Conservation (phyloP, 2,888 invertebrate species). For the Philopedon plagiatum region DNA sequence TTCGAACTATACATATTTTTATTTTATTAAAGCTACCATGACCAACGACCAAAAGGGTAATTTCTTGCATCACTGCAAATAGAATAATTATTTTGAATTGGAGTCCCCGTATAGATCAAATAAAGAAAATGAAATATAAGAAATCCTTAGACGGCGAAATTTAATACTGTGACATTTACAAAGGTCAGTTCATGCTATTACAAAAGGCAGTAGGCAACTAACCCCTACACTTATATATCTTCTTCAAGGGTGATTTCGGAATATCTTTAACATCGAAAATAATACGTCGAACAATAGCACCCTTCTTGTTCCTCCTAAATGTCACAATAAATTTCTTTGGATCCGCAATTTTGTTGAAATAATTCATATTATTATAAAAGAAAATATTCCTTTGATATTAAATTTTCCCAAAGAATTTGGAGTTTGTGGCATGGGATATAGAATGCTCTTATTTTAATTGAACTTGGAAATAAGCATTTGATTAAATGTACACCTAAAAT, state of each 20-base stretch:
- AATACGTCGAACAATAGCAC: constrained; percentile 54
- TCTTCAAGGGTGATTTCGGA: constrained; percentile 63
- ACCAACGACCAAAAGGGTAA: too few species aligned
- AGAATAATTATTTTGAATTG: too few species aligned
- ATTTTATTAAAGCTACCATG: too few species aligned
- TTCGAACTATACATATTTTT: too few species aligned
- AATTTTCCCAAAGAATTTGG: background rate
- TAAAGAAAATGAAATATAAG: constrained; percentile 13
- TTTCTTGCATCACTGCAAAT: too few species aligned
- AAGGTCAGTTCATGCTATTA: constrained; percentile 59
- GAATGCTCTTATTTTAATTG: background rate
- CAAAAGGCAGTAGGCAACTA: constrained; percentile 60
- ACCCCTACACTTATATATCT: constrained; percentile 65
- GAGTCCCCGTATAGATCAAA: background rate
- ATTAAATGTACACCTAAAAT: too few species aligned
- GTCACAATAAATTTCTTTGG: constrained; percentile 54
- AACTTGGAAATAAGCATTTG: background rate
- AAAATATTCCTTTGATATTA: constrained; percentile 43
- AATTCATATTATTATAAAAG: constrained; percentile 51
- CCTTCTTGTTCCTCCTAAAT: constrained; percentile 54
- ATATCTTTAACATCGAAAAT: constrained; percentile 58
- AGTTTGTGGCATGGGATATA: background rate
- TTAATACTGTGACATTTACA: constrained; percentile 59
- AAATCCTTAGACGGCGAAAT: constrained; percentile 32
- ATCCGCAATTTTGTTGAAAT: constrained; percentile 50